Evolutionary conservation across 2,888 invertebrate genomes (phyloP), one percentile per base, ranked within the genome.

Genomic region (Eristalis tenax): DNA sequence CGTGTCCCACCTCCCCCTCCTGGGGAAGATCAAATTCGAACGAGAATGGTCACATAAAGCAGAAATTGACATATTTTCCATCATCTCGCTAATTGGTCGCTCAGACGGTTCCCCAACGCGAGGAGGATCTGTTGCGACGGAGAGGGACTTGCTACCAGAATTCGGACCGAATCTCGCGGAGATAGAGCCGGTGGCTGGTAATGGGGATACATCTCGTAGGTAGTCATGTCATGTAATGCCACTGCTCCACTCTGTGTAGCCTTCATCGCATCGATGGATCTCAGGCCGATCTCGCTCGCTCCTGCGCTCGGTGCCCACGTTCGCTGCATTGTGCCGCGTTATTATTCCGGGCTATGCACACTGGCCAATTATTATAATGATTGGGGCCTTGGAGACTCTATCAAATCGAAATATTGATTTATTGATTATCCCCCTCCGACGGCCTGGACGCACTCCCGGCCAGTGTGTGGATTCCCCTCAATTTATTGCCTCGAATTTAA

Each of bases 21-120:
- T 13, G 5, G 26, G 73, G 82, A 85, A 64, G 73, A 84, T 73
- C 40, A 77, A 77, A 83, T 75, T 76, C 71, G 69, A 71, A 50
- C 82, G 74, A 50, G 26, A 83, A 83, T 83, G 76, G 82, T 73
- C 84, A 70, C 87, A 89, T 89, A 88, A 89, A 89, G 69, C 75
- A 89, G 87, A 83, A 88, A 89, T 89, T 89, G 89, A 89, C 89
- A 89, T 89, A 89, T 89, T 89, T 89, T 83, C 89, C 88, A 89
- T 89, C 89, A 89, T 89, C 86, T 89, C 88, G 87, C 89, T 89
- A 89, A 89, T 89, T 89, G 89, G 89, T 89, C 80, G 83, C 73
- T 87, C 83, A 76, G 80, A 76, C 35, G 75, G 83, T 73, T 68
- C 73, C 83, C n/a, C 56, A 74, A 23, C 50, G 32, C n/a, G 38